Conservation (phyloP, 2,888 invertebrate species). For the Xestia ashworthii region DNA sequence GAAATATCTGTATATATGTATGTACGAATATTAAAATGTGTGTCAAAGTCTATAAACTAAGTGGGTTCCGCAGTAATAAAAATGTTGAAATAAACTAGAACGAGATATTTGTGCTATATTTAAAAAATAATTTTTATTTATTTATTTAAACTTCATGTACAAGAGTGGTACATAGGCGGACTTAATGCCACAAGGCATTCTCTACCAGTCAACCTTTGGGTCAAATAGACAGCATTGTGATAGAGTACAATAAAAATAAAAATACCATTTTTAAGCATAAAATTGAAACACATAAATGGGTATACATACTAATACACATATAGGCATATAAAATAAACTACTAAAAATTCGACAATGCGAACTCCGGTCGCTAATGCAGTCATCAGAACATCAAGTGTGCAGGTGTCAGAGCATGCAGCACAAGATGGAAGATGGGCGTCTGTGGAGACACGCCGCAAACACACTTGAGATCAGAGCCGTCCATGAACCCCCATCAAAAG, state of each 20-base stretch:
- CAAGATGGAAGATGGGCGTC: neutral
- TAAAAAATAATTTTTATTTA: neutral
- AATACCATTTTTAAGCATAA: no score
- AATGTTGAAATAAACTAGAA: neutral
- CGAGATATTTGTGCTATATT: neutral
- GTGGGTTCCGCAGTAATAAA: neutral
- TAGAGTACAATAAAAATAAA: no score
- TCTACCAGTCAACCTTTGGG: no score
- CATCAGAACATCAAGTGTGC: neutral
- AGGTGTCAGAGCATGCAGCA: neutral
- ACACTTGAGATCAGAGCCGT: neutral
- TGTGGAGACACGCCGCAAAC: neutral
- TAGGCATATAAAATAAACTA: no score
- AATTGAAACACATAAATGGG: no score
- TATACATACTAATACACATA: no score
- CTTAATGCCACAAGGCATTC: no score
- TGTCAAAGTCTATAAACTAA: neutral
- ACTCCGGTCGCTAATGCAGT: neutral
- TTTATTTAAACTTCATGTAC: no score
- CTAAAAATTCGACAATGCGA: neutral
- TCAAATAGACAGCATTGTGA: no score
- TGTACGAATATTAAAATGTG: conserved; percentile 2
- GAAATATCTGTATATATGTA: conserved; percentile 6
- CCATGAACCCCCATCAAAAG: neutral
- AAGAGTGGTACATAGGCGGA: no score